These are phyloP conservation scores for Mycogona germanica DNA, from an alignment of 2,888 invertebrate genomes.

Conservation along the genomic window DNA sequence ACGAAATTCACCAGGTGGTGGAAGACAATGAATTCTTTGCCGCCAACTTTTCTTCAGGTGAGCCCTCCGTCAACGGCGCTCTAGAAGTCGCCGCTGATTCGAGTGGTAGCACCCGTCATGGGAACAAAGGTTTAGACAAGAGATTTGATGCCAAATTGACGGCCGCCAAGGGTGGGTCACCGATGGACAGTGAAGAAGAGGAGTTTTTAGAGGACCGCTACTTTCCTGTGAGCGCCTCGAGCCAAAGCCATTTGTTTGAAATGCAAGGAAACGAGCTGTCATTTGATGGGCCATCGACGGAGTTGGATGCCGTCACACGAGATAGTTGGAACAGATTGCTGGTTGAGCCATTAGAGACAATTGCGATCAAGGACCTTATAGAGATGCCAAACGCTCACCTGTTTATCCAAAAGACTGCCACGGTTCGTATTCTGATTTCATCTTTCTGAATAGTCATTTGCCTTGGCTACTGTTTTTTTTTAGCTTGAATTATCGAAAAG, in stretches of 20 bases:
- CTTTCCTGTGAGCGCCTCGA: too few species aligned
- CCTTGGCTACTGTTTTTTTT: not conserved
- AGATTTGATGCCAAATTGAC: too few species aligned
- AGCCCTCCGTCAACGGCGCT: too few species aligned
- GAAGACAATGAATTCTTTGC: conserved; percentile 7
- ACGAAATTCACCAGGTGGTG: not conserved
- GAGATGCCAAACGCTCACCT: conserved; percentile 21
- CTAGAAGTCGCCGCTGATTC: not conserved
- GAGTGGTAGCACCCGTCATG: too few species aligned
- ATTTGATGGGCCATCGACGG: too few species aligned
- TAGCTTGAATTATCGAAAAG: not conserved
- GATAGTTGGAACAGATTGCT: not conserved
- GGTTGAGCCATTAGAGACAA: not conserved
- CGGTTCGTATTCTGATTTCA: conserved; percentile 27
- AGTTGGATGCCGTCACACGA: too few species aligned
- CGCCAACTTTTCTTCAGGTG: not conserved
- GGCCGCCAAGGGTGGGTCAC: too few species aligned
- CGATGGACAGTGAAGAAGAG: too few species aligned
- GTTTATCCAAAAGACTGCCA: conserved; percentile 35
- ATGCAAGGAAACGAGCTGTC: too few species aligned
- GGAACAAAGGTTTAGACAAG: too few species aligned
- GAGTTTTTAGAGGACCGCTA: too few species aligned
- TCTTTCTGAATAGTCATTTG: not conserved
- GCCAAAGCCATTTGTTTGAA: too few species aligned
- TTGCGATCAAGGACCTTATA: conserved; percentile 21